Conservation (phyloP, 2,888 invertebrate genomes). For the Oscheius sp. region DNA sequence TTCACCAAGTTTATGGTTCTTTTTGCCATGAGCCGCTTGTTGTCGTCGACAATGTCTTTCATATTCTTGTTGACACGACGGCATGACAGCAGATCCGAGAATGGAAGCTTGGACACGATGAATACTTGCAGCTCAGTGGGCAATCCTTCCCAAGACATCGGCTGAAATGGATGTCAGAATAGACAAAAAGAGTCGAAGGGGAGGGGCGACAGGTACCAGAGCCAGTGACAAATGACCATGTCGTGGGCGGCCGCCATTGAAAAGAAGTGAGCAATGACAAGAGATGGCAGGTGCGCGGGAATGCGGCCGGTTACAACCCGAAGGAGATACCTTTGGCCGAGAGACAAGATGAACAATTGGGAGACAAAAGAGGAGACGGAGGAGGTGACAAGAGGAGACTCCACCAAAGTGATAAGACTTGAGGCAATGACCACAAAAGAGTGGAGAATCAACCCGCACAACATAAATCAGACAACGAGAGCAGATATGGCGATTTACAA, state of each 20-base stretch:
- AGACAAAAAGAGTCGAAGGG: neutral
- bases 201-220: constrained; percentile 10
- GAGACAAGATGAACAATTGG: neutral
- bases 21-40: constrained; percentile 4
- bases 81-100: neutral
- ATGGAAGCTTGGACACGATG: constrained; percentile 8
- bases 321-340: no score
- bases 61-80: neutral
- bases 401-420: neutral
- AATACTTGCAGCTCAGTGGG: constrained; percentile 6
- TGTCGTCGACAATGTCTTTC: neutral
- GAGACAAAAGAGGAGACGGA: neutral
- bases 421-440: no score
- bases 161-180: neutral
- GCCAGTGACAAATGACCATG: constrained; percentile 24
- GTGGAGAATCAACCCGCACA: no score
- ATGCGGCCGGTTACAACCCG: neutral
- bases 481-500: neutral
- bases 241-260: constrained; percentile 18
- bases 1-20: constrained; percentile 3
- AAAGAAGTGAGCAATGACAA: constrained; percentile 13
- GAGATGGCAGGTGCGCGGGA: constrained; percentile 13
- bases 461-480: neutral
- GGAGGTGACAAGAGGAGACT: neutral
- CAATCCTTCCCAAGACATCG: constrained; percentile 11